Base-by-base conservation (phyloP, 1,140 invertebrate species). In the Coboldia fuscipes region DNA sequence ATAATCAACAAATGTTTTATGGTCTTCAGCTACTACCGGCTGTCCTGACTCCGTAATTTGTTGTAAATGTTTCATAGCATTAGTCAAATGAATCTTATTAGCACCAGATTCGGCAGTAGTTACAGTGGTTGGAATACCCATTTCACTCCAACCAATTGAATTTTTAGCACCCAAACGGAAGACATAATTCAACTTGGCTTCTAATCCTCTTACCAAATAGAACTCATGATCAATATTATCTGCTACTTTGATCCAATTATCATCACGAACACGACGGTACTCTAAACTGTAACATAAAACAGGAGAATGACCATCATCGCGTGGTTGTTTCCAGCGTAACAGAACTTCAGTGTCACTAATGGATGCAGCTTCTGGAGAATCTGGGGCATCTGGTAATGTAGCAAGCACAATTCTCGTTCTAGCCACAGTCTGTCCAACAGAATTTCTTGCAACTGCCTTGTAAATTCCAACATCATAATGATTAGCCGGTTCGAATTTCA, bases 201-300 rank as follows among this genome's bases (percentile, higher is more conserved):
- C 54, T 3, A 98, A 62, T 39, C 78, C 68, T 41, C 70, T 66
- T 0, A 96, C 63, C 0, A 94, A 54, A 45, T 75, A 93, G 53
- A 89, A 92, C 51, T 97, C 90, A 45, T 96, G 85, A 48, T 86
- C 82, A 30, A 96, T 89, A 42, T 89, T 88, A 36, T 75, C 72
- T 4, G 75, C 76, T 3, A 84, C 68, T 13, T 76, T 72, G n/a
- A 64, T 71, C 93, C 93, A 98, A 16, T 81, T 70, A 15, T 75
- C 62, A 15, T 72, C 72, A 45, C 78, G 79, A 24, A 65, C 65
- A 41, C 66, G 61, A 47, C 81, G 80, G 43, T 72, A 76, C 50
- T 94, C 83, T 3, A 93, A 58, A 40, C 68, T 70, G 51, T 93
- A 94, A 44, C 78, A 85, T 6, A 83, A 43, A 5, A 89, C 75